phyloP scores from a whole-genome alignment of 2,888 invertebrate genomes.

The Melikaiella ostensackeni region DNA sequence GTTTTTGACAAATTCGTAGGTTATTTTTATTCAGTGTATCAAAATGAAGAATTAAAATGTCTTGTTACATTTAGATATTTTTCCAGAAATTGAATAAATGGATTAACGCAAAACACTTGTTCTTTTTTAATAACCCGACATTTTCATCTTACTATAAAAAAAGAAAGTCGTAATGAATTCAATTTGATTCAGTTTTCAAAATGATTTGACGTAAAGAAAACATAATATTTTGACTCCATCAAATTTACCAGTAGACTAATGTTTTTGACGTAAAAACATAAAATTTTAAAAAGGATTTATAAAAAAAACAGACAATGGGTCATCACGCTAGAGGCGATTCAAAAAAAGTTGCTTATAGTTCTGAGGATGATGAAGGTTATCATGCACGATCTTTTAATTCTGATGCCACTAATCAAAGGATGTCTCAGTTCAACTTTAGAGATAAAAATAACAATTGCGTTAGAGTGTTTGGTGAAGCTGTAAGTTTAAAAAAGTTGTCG shows the following conservation, averaged over 20 bases:
- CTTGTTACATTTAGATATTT: slow-evolving; percentile 23
- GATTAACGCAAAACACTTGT: slow-evolving; percentile 9
- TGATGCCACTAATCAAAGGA: slow-evolving; percentile 47
- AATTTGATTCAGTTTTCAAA: not conserved
- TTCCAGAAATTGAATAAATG: slow-evolving; percentile 15
- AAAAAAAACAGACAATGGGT: slow-evolving; percentile 57
- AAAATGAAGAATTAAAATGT: not conserved
- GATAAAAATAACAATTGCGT: slow-evolving; percentile 51
- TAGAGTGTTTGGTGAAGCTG: slow-evolving; percentile 57
- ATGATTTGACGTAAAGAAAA: slow-evolving; percentile 10
- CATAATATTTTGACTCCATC: not conserved
- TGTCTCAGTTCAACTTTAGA: slow-evolving; percentile 52
- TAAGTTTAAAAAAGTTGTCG: slow-evolving; percentile 52
- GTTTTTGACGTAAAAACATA: not conserved
- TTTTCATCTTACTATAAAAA: not conserved
- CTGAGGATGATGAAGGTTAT: slow-evolving; percentile 67
- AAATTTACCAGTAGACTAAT: slow-evolving; percentile 14
- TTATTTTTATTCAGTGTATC: not conserved
- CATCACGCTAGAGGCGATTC: slow-evolving; percentile 62
- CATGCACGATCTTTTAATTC: slow-evolving; percentile 47
- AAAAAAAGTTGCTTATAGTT: slow-evolving; percentile 59
- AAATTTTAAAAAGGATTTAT: not conserved
- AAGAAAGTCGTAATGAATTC: slow-evolving; percentile 9
- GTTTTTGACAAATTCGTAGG: not conserved
- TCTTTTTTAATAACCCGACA: not conserved